A percentile compares a stretch with the other conserved stretches of the same genome.
Conservation (phyloP, 2,888 invertebrate genomes). For the Scaptodrosophila latifasciaeformis region DNA sequence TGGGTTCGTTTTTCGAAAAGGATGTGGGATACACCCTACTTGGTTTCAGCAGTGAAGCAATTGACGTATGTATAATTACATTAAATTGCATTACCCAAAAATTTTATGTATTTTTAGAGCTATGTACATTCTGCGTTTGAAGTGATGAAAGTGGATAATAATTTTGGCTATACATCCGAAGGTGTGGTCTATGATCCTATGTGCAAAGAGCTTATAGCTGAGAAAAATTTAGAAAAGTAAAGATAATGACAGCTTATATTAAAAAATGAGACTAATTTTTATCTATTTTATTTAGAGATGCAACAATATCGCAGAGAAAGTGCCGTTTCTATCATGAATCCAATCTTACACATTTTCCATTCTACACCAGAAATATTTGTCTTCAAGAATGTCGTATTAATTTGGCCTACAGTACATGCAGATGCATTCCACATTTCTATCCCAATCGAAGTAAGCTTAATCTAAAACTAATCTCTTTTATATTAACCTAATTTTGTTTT, state of each 20-base stretch:
- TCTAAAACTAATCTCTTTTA: neutral
- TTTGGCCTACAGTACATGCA: constrained; percentile 67
- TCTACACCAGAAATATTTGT: constrained; percentile 72
- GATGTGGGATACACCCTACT: constrained; percentile 61
- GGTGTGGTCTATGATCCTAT: constrained; percentile 55
- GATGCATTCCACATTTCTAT: constrained; percentile 75
- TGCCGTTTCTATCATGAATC: constrained; percentile 73
- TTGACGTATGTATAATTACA: constrained; percentile 47
- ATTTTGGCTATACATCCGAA: constrained; percentile 53
- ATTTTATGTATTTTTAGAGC: constrained; percentile 38
- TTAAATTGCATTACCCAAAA: neutral
- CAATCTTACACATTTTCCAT: constrained; percentile 71
- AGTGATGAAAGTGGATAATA: constrained; percentile 66
- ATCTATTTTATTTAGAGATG: constrained; percentile 41
- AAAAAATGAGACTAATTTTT: constrained; percentile 1
- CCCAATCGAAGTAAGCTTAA: constrained; percentile 69
- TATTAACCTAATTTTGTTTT: constrained; percentile 1
- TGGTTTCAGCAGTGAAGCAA: constrained; percentile 54
- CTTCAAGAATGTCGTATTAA: constrained; percentile 73
- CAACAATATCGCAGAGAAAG: constrained; percentile 67
- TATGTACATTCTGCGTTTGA: constrained; percentile 72
- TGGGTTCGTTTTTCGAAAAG: constrained; percentile 62
- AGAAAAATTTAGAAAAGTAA: constrained; percentile 62
- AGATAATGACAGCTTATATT: too few relatives aligned
- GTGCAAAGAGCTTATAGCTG: constrained; percentile 63